These are phyloP conservation scores for Sternotherus odoratus DNA, from an alignment of 2,797 vertebrate genomes.

Conservation along the genomic window DNA sequence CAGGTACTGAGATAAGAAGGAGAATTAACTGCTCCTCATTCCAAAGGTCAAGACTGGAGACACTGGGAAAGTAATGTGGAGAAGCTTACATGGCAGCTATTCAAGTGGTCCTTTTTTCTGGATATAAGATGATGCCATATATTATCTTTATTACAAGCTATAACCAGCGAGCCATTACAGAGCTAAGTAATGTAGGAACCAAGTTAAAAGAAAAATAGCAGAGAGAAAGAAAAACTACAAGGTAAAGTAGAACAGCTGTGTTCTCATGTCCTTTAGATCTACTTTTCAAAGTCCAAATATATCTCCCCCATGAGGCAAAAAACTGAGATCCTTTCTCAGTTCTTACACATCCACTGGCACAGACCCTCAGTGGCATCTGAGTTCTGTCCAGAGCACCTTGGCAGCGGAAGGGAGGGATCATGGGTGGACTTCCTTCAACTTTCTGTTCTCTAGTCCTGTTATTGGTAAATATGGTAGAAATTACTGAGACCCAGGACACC, in stretches of 20 bases:
- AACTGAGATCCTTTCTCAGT: neutral
- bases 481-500: neutral
- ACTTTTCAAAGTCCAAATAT: neutral
- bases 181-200: neutral
- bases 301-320: neutral
- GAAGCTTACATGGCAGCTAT: neutral
- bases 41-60: slow-evolving; percentile 35
- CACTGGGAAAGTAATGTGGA: neutral
- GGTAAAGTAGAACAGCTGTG: neutral
- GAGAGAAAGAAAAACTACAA: neutral
- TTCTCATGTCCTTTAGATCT: neutral
- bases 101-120: slow-evolving; percentile 33
- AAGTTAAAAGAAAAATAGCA: neutral
- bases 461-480: neutral
- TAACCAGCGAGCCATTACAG: neutral
- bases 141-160: slow-evolving; percentile 27
- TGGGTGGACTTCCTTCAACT: neutral
- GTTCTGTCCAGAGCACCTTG: neutral
- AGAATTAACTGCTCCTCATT: slow-evolving; percentile 36
- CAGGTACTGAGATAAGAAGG: slow-evolving; percentile 18
- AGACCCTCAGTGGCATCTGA: neutral
- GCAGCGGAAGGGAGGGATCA: neutral
- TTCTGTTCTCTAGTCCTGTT: neutral
- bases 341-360: neutral
- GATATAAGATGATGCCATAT: neutral